phyloP scores from a whole-genome alignment of 2,888 invertebrate species.

The Bruchidius siliquastri region DNA sequence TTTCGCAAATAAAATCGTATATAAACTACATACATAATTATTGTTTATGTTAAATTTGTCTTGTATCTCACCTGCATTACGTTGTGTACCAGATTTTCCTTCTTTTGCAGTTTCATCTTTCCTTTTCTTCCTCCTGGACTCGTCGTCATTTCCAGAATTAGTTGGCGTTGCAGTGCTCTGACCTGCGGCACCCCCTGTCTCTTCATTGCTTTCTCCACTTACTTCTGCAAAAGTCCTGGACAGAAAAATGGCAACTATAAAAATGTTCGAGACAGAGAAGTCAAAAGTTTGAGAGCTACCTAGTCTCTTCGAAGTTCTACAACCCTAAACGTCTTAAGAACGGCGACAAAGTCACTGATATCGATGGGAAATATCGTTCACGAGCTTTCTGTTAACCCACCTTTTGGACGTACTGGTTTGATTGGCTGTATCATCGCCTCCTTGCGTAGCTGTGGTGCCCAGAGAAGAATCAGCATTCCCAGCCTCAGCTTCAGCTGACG shows the following conservation, averaged over 20 bases:
- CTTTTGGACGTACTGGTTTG: background rate
- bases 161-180: background rate
- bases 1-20: no score
- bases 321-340: no score
- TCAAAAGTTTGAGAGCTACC: no score
- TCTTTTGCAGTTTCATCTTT: conserved; percentile 69
- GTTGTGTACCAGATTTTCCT: conserved; percentile 61
- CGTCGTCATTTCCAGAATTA: conserved; percentile 64
- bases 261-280: background rate
- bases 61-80: conserved; percentile 41
- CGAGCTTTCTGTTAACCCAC: background rate
- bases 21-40: no score
- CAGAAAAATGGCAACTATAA: background rate
- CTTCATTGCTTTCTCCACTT: conserved; percentile 43
- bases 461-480: background rate
- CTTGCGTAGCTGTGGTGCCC: background rate
- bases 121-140: conserved; percentile 68
- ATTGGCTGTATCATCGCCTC: background rate
- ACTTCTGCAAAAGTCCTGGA: conserved; percentile 32
- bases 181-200: conserved; percentile 14
- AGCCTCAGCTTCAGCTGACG: background rate
- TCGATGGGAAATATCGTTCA: no score
- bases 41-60: no score
- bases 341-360: no score
- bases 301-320: no score